Conservation (phyloP, 2,113 vertebrate species). For the Rhynchomys soricoides region DNA sequence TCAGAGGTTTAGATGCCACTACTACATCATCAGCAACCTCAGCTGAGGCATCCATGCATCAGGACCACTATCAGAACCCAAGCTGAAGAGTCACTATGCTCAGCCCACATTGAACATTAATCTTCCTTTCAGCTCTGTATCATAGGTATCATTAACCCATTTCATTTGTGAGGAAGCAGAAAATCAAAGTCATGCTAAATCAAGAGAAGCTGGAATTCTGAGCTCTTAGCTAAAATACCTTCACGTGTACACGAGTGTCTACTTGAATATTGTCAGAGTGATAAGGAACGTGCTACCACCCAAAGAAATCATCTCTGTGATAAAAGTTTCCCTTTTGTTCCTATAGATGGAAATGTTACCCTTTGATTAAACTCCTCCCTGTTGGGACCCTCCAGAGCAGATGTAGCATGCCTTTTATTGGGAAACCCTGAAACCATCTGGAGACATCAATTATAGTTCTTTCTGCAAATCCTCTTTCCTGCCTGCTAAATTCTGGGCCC, state of each 20-base stretch:
- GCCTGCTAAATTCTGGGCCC: background rate
- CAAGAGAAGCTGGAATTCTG: background rate
- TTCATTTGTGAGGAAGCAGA: background rate
- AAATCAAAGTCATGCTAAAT: background rate
- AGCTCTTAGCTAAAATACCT: background rate
- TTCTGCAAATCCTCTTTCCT: background rate
- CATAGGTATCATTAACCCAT: background rate
- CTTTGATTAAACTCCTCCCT: conserved; percentile 12
- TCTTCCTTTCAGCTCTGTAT: background rate
- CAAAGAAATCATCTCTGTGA: background rate
- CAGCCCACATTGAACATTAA: background rate
- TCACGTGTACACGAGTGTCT: background rate
- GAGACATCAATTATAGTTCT: background rate
- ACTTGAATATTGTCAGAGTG: background rate
- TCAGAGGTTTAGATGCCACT: background rate
- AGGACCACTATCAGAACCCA: background rate
- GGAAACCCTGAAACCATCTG: conserved; percentile 3
- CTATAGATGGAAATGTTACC: background rate
- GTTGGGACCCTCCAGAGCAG: background rate
- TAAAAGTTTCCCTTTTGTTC: background rate
- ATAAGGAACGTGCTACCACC: background rate
- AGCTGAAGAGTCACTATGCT: background rate
- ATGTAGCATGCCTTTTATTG: background rate
- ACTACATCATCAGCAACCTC: background rate
- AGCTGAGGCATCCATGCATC: background rate